phyloP scores from a whole-genome alignment of 2,797 vertebrate genomes.

The Sebastes paucispinis region DNA sequence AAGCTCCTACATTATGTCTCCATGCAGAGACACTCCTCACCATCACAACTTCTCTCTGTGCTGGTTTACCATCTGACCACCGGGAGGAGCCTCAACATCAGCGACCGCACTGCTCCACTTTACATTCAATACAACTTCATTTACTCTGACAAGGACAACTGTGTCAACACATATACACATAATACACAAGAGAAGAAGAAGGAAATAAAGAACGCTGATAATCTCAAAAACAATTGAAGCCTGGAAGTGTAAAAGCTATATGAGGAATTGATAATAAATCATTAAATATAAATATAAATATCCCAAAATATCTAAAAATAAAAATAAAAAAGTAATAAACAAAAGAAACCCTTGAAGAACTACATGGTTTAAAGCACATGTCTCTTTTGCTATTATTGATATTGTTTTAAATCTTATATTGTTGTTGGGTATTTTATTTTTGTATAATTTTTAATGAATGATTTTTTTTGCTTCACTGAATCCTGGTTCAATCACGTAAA shows the following conservation, averaged over 20 bases:
- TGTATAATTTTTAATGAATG: background rate
- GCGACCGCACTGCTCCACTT: background rate
- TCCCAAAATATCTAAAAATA: background rate
- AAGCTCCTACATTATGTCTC: slow-evolving; percentile 64
- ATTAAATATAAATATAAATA: background rate
- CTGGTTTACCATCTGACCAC: background rate
- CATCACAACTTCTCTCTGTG: background rate
- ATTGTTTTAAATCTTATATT: too few relatives aligned
- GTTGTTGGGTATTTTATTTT: background rate
- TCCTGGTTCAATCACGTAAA: too few relatives aligned
- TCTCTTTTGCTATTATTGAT: background rate
- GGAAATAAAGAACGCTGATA: background rate
- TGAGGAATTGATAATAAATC: background rate
- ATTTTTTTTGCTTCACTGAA: background rate
- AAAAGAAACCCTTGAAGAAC: background rate
- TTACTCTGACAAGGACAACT: too few relatives aligned
- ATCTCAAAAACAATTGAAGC: too few relatives aligned
- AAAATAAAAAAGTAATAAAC: background rate
- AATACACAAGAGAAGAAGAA: background rate
- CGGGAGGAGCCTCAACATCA: background rate
- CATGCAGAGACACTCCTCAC: slow-evolving; percentile 34
- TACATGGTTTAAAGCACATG: background rate
- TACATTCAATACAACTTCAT: background rate
- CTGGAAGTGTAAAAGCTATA: background rate
- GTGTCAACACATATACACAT: background rate